Base-by-base conservation (phyloP, 2,888 invertebrate genomes). In the Lordiphosa andalusiaca region DNA sequence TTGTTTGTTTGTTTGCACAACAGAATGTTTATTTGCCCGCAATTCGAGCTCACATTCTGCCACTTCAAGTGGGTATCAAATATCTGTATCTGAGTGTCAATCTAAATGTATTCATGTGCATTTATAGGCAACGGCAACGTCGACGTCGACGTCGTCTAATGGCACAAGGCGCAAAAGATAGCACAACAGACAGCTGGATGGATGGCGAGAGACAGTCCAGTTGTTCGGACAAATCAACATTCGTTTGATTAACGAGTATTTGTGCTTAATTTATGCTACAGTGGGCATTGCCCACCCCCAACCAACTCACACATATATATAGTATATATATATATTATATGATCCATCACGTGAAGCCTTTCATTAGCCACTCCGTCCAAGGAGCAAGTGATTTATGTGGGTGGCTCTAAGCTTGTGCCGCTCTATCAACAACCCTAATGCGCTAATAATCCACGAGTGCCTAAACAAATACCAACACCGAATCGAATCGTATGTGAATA, bases 221-320 rank as follows among this genome's bases (percentile, higher is more conserved):
- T 23, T 35, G 47, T 23, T 47, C 63, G 40, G 37, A 57, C 53
- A 61, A 63, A 80, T 71, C 73, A 71, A 69, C 67, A 75, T 78
- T 73, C 69, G 71, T 84, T 84, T 81, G 80, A 81, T 81, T 83
- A 81, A 81, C 85, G 80, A 84, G 71, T 67, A 66, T 71, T 78
- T 78, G 80, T 57, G 71, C 77, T 67, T 81, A 77, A 83, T 77
- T 80, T 83, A 83, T 76, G 81, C 77, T 54, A 48, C 49, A 81
- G 61, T 63, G 47, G 53, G 54, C 68, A 56, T 60, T 52, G 44
- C 38, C 42, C 42, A 23, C 12, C 3, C 48, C 19, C 35, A 23
- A 37, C 36, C 42, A 16, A 50, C 38, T 53, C 38, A 50, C 58
- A 60, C 53, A 16, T 2, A 16, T 16, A 16, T 16, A 16, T 2